Conservation (phyloP, 2,113 vertebrate genomes). For the Nycticryphes semicollaris region DNA sequence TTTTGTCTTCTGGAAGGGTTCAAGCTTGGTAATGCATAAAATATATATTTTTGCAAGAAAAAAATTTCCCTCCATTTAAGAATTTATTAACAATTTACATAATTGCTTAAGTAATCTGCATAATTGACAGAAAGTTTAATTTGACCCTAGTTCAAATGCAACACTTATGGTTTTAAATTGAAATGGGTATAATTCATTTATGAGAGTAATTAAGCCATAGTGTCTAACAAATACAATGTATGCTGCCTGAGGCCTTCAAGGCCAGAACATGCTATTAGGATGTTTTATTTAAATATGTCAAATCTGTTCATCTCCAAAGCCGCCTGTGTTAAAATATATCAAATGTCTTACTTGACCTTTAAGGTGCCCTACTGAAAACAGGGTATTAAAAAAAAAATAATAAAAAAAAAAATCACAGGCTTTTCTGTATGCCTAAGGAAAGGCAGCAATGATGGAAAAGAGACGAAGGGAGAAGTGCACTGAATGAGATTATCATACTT, state of each 20-base stretch:
- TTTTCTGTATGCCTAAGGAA: constrained; percentile 2
- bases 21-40: constrained; percentile 57
- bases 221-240: constrained; percentile 85
- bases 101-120: constrained; percentile 82
- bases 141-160: constrained; percentile 82
- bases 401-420: background rate
- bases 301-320: constrained; percentile 74
- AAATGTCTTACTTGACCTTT: constrained; percentile 78
- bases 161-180: constrained; percentile 85
- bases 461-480: background rate
- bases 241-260: constrained; percentile 79
- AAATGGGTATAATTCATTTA: constrained; percentile 89
- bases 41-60: constrained; percentile 74
- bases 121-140: constrained; percentile 85
- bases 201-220: constrained; percentile 86
- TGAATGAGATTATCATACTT: background rate
- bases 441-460: background rate
- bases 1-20: background rate
- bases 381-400: constrained; percentile 5
- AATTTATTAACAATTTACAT: constrained; percentile 85
- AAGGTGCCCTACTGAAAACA: constrained; percentile 61
- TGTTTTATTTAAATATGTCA: constrained; percentile 85
- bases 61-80: constrained; percentile 71
- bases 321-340: constrained; percentile 70
- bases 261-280: constrained; percentile 80